Base-by-base conservation (phyloP, 2,797 vertebrate species). In the Parauchenoglanis punctatus region DNA sequence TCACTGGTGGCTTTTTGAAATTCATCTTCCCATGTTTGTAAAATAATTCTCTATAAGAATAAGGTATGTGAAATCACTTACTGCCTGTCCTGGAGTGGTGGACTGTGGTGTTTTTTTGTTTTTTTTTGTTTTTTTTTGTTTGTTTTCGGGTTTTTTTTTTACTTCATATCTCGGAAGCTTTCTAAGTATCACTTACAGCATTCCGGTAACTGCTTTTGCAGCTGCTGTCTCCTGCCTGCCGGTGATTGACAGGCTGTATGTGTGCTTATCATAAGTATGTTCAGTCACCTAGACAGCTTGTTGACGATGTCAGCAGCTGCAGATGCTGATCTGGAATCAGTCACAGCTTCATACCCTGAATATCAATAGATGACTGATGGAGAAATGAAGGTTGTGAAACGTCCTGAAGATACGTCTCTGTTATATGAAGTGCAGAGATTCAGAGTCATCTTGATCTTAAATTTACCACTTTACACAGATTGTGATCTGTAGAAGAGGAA, bases 211-310 rank as follows among this genome's bases (percentile, higher is more conserved):
- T 73, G 63, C 56, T 67, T 1, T 81, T 65, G 88, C 67, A 49
- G 59, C 84, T 67, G 82, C 81, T 85, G 83, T 35, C 87, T 87
- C 68, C 54, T 28, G 87, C 87, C 91, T 87, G 76, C n/a, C 86
- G 23, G 61, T 91, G 87, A 89, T 83, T 61, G 88, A 85, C 83
- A 89, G 83, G 83, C 13, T 91, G 76, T 88, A 67, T 88, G 67
- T 91, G 90, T 92, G 92, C 93, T 94, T 90, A 94, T 93, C 92
- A 90, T 90, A 91, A 93, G 91, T 88, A 84, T 81, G 80, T 56
- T 12, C 88, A 92, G 91, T 93, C 91, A 65, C 87, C 92, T 85
- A 73, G 78, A 78, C 31, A 17, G 85, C 87, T 88, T 44, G 87
- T 88, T 70, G 84, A 54, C 70, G 31, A 49, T 88, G 87, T 87